Evolutionary conservation across 2,888 invertebrate species (phyloP).

Genomic region (Zaprionus bogoriensis): DNA sequence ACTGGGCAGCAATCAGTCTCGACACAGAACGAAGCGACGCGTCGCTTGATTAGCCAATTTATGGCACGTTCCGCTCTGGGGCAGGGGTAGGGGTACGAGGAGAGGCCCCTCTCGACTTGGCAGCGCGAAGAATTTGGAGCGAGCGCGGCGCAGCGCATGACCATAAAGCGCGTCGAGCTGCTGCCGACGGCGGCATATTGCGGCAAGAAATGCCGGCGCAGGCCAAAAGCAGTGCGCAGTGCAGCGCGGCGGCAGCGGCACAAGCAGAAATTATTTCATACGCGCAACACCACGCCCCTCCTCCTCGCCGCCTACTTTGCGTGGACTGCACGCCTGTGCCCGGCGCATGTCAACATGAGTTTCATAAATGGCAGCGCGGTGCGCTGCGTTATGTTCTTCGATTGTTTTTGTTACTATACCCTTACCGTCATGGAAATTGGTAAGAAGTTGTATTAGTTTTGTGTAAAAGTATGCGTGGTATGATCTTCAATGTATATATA

Average conservation of each 20-base stretch:
- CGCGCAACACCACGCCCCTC: constrained; percentile 27
- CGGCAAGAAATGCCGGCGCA: constrained; percentile 71
- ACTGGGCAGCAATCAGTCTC: constrained; percentile 47
- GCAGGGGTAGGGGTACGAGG: constrained; percentile 3
- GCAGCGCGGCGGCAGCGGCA: constrained; percentile 14
- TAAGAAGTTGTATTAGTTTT: too few relatives aligned
- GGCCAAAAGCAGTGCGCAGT: constrained; percentile 64
- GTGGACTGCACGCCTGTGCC: constrained; percentile 49
- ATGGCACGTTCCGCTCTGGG: constrained; percentile 80
- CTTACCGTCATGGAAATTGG: too few relatives aligned
- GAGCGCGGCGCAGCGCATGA: constrained; percentile 70
- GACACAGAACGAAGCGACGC: constrained; percentile 40
- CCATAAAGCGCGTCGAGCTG: constrained; percentile 58
- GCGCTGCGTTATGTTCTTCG: constrained; percentile 63
- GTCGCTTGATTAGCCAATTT: constrained; percentile 80
- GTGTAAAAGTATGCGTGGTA: too few relatives aligned
- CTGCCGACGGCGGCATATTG: constrained; percentile 56
- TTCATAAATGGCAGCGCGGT: constrained; percentile 70
- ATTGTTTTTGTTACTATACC: constrained; percentile 33
- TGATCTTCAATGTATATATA: too few relatives aligned
- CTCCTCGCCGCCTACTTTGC: neutral
- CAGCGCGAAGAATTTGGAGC: constrained; percentile 72
- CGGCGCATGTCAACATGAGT: constrained; percentile 75
- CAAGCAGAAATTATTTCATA: constrained; percentile 79
- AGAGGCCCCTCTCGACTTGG: too few relatives aligned